Evolutionary conservation across 1,140 invertebrate species (phyloP).

Genomic region (Bilobella aurantiaca): DNA sequence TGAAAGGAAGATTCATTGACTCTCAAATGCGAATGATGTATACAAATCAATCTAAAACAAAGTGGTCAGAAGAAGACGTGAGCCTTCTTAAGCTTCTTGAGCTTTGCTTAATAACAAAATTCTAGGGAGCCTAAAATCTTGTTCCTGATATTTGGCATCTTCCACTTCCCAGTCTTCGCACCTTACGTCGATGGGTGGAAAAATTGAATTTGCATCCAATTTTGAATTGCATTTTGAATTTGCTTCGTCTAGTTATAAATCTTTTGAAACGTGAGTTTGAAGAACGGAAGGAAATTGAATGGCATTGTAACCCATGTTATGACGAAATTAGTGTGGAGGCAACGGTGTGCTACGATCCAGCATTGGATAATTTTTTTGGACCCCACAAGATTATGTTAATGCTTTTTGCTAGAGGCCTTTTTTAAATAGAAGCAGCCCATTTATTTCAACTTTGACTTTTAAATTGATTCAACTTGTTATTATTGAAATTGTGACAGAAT

Average conservation of each 20-base stretch:
- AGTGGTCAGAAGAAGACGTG: too few species aligned
- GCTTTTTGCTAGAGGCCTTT: conserved; percentile 37
- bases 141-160: not conserved
- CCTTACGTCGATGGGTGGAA: not conserved
- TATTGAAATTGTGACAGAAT: not conserved
- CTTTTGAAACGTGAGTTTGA: not conserved
- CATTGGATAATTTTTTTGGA: not conserved
- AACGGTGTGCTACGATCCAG: not conserved
- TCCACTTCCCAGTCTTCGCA: not conserved
- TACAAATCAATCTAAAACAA: too few species aligned
- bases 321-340: not conserved
- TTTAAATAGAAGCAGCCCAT: conserved; percentile 40
- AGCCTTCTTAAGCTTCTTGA: too few species aligned
- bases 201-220: not conserved
- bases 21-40: too few species aligned
- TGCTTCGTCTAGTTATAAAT: not conserved
- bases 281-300: not conserved
- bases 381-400: conserved; percentile 30
- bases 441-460: conserved; percentile 38
- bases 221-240: too few species aligned
- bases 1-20: too few species aligned
- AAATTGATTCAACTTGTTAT: conserved; percentile 33
- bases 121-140: not conserved
- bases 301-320: not conserved
- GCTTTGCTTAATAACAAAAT: too few species aligned